phyloP scores from a whole-genome alignment of 1,140 invertebrate genomes.

The Riptortus pedestris region DNA sequence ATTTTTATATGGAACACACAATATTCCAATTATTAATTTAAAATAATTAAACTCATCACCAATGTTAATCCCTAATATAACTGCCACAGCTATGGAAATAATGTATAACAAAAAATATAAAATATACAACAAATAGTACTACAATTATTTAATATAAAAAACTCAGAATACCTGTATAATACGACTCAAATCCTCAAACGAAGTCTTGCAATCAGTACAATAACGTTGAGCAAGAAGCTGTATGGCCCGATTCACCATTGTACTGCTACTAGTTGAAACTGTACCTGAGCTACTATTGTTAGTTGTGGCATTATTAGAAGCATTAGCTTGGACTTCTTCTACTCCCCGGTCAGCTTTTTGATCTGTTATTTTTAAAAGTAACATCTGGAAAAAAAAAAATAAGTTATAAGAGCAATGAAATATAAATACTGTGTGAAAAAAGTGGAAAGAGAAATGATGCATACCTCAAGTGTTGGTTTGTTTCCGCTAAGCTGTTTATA shows the following conservation, averaged over 20 bases:
- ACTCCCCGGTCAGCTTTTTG: constrained; percentile 45
- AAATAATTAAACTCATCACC: too few species aligned
- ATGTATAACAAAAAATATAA: background rate
- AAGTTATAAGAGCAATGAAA: background rate
- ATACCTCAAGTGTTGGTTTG: constrained; percentile 65
- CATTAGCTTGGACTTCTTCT: background rate
- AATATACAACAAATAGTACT: background rate
- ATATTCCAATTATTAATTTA: too few species aligned
- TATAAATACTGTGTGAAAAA: background rate
- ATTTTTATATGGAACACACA: too few species aligned
- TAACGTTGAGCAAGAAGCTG: constrained; percentile 84
- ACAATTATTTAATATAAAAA: background rate
- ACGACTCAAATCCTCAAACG: constrained; percentile 92
- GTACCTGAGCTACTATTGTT: constrained; percentile 5
- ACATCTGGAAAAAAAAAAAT: constrained; percentile 38
- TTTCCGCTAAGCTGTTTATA: constrained; percentile 82
- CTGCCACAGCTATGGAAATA: too few species aligned
- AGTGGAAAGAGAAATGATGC: background rate
- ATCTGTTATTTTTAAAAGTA: constrained; percentile 66
- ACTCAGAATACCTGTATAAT: constrained; percentile 54
- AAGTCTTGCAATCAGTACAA: constrained; percentile 84
- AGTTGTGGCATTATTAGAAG: background rate
- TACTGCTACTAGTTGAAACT: constrained; percentile 10
- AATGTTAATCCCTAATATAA: too few species aligned
- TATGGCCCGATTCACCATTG: constrained; percentile 64